phyloP scores from a whole-genome alignment of 1,140 invertebrate genomes.

The Oscheius sp. region DNA sequence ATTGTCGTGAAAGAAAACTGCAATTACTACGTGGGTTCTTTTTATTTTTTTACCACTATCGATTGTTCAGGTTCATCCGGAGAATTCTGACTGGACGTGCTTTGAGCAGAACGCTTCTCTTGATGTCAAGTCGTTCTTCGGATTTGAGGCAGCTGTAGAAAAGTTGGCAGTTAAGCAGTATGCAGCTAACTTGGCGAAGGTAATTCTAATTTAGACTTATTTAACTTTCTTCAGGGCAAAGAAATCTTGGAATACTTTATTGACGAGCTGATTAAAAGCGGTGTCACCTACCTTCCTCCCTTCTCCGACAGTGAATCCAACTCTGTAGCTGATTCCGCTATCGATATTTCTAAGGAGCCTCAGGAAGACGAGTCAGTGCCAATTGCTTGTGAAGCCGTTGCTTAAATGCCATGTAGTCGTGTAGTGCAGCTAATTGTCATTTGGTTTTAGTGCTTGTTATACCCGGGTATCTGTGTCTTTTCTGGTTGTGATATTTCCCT shows the following conservation, averaged over 20 bases:
- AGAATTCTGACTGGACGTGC: slow-evolving; percentile 91
- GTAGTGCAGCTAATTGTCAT: too few relatives aligned
- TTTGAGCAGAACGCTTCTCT: slow-evolving; percentile 90
- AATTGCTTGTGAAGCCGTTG: too few relatives aligned
- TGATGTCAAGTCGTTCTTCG: slow-evolving; percentile 94
- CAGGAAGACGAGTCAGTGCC: slow-evolving; percentile 37
- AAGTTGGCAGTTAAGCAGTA: slow-evolving; percentile 97
- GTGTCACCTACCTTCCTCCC: slow-evolving; percentile 70
- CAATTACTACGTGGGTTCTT: slow-evolving; percentile 78
- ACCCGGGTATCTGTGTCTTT: too few relatives aligned
- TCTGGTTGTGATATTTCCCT: too few relatives aligned
- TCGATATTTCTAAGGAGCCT: slow-evolving; percentile 47
- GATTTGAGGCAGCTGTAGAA: slow-evolving; percentile 89
- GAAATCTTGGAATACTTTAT: slow-evolving; percentile 93
- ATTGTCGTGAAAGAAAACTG: slow-evolving; percentile 87
- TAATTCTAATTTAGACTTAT: slow-evolving; percentile 57
- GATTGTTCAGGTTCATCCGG: slow-evolving; percentile 77
- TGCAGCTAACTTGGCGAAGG: slow-evolving; percentile 83
- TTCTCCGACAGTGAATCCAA: slow-evolving; percentile 46
- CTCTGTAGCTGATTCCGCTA: slow-evolving; percentile 51
- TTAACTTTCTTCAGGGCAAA: slow-evolving; percentile 71
- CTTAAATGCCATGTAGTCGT: too few relatives aligned
- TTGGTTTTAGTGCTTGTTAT: too few relatives aligned
- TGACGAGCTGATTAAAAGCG: slow-evolving; percentile 75
- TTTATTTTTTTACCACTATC: not conserved